Evolutionary conservation across 2,888 invertebrate genomes (phyloP), one percentile per base, ranked within the genome.

Genomic region (Acrocyrtus sp.): DNA sequence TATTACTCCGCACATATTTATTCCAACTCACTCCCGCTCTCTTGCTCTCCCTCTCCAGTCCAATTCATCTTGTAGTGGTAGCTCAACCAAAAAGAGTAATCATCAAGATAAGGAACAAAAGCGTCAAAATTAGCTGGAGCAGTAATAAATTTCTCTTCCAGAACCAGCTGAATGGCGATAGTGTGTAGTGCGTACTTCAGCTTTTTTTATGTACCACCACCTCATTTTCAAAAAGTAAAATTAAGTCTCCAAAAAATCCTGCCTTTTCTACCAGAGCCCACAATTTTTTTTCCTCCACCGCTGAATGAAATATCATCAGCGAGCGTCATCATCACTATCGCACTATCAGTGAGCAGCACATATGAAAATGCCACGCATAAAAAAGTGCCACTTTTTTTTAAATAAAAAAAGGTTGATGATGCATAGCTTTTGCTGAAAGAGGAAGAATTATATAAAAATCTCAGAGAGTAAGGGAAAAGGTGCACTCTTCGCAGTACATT

Each of bases 81-180:
- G 17, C 43, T n/a, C 17, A 39, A 8, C n/a, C 24, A 15, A 10
- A 21, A 5, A 45, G 29, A 45, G 45, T 34, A 53, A 66, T 66
- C 66, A 66, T 66, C 66, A 66, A 66, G 66, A 66, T 66, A 57
- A 66, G 66, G 50, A 50, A 53, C 24, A 39, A 56, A 66, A 66
- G 53, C 29, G 56, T 57, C 66, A 53, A 63, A 63, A 63, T 63
- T 63, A 63, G 63, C 63, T 63, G 63, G 63, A 63, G 57, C 57
- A 57, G 57, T 57, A 56, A 66, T 57, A 66, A 48, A 57, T 66
- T 66, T 66, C 26, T 34, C 17, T 15, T n/a, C 53, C 22, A 6
- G 34, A 26, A 10, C 24, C 24, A 17, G 39, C 24, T 8, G 19
- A 27, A 24, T 51, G 15, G 51, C n/a, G n/a, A n/a, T n/a, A n/a